These are phyloP conservation scores for Dicrurus megarhynchus DNA, from an alignment of 2,113 vertebrate genomes.

Conservation along the genomic window DNA sequence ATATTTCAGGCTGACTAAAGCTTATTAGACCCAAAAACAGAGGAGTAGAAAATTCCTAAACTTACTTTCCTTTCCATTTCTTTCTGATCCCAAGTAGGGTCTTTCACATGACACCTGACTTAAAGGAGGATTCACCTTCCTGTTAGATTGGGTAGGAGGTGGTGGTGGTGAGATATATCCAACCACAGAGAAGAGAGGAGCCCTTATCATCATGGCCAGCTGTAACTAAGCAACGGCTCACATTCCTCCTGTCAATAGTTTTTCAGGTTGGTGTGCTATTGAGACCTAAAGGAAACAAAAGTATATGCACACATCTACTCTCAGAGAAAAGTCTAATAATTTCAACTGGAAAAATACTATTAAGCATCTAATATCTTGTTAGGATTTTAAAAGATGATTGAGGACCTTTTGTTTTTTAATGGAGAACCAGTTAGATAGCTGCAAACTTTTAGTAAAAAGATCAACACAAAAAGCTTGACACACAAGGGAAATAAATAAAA, in stretches of 20 bases:
- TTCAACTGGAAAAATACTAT: not conserved
- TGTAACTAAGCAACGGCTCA: constrained; percentile 14
- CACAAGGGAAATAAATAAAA: not conserved
- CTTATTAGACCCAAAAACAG: not conserved
- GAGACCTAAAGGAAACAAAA: not conserved
- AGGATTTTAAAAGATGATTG: not conserved
- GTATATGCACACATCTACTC: not conserved
- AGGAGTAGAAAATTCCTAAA: not conserved
- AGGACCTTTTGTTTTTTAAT: not conserved
- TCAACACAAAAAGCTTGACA: not conserved
- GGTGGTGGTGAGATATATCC: not conserved
- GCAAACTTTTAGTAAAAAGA: not conserved
- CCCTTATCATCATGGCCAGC: not conserved
- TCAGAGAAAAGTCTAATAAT: not conserved
- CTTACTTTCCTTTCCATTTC: not conserved
- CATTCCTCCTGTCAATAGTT: not conserved
- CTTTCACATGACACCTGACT: not conserved
- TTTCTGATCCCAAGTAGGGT: not conserved
- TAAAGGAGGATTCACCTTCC: not conserved
- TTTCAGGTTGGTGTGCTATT: not conserved
- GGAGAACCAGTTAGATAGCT: not conserved
- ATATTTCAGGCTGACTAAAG: not conserved
- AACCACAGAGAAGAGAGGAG: not conserved
- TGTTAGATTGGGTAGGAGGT: not conserved
- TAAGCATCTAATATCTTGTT: not conserved